Percentiles rank a stretch among this genome's conserved stretches.
phyloP scores from a whole-genome alignment of 2,113 vertebrate genomes.

The Pluvianellus socialis region DNA sequence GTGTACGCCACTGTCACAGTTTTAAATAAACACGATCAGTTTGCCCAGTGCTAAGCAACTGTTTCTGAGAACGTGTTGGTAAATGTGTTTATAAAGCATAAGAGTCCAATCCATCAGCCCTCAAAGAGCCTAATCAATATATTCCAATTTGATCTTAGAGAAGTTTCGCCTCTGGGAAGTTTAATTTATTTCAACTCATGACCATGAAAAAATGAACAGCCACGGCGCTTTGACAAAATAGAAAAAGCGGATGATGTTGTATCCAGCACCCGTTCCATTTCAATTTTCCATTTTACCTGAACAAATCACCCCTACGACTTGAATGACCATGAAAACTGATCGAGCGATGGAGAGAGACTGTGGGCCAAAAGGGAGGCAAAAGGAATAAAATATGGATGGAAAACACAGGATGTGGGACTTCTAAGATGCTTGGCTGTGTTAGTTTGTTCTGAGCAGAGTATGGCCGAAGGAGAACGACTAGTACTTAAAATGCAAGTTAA shows the following conservation, averaged over 20 bases:
- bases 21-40: slow-evolving; percentile 74
- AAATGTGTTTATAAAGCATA: slow-evolving; percentile 80
- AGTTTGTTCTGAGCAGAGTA: neutral
- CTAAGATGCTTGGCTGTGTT: neutral
- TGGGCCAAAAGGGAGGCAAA: neutral
- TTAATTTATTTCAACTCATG: slow-evolving; percentile 81
- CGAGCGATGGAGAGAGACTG: neutral
- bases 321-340: slow-evolving; percentile 69
- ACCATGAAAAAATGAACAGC: slow-evolving; percentile 74
- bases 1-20: slow-evolving; percentile 49
- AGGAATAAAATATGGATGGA: neutral
- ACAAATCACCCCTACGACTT: slow-evolving; percentile 66
- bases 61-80: slow-evolving; percentile 71
- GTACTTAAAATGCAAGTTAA: neutral
- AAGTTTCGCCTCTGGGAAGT: slow-evolving; percentile 76
- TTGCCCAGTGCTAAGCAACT: slow-evolving; percentile 71
- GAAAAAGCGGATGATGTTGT: slow-evolving; percentile 54
- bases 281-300: slow-evolving; percentile 76
- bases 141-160: slow-evolving; percentile 78
- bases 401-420: slow-evolving; percentile 3
- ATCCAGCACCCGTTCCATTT: slow-evolving; percentile 63
- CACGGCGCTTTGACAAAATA: slow-evolving; percentile 70
- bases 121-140: slow-evolving; percentile 82
- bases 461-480: neutral
- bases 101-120: slow-evolving; percentile 76